A percentile compares a stretch with the other conserved stretches of the same genome.
phyloP scores from a whole-genome alignment of 2,113 vertebrate species.

The Rynchops niger region DNA sequence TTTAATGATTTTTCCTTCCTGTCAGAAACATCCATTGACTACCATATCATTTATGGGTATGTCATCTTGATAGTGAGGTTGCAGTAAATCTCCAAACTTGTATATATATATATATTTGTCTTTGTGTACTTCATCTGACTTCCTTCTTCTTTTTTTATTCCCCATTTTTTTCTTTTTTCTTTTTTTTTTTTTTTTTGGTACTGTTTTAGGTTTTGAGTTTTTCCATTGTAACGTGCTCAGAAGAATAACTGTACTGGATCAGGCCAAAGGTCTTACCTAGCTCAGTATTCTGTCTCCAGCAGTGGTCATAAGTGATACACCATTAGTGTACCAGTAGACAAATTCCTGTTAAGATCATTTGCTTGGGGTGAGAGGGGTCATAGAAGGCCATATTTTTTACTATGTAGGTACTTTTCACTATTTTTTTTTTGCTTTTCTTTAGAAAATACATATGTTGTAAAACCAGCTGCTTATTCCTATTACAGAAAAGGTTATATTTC shows the following conservation, averaged over 20 bases:
- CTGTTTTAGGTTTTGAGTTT: not conserved
- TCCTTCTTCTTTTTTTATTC: not conserved
- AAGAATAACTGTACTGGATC: not conserved
- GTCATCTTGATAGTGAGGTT: not conserved
- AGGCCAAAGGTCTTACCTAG: constrained; percentile 27
- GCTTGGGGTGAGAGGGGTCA: not conserved
- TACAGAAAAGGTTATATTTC: not conserved
- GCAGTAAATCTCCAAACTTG: not conserved
- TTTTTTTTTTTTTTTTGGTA: not conserved
- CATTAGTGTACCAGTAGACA: constrained; percentile 17
- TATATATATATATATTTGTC: not conserved
- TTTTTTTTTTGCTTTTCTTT: not conserved
- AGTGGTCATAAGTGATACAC: constrained; percentile 3
- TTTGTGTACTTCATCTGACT: not conserved
- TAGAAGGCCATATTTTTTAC: not conserved
- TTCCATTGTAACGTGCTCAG: not conserved
- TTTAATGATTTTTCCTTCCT: not conserved
- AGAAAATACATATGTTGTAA: not conserved
- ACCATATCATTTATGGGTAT: not conserved
- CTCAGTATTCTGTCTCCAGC: not conserved
- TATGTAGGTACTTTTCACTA: not conserved
- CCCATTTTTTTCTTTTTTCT: no score
- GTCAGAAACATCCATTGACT: not conserved
- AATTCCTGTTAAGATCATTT: constrained; percentile 37
- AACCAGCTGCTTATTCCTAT: not conserved